Percentiles rank a stretch among this genome's conserved stretches.
Evolutionary conservation across 1,140 invertebrate genomes (phyloP).

Genomic region (Zaprionus vittiger): DNA sequence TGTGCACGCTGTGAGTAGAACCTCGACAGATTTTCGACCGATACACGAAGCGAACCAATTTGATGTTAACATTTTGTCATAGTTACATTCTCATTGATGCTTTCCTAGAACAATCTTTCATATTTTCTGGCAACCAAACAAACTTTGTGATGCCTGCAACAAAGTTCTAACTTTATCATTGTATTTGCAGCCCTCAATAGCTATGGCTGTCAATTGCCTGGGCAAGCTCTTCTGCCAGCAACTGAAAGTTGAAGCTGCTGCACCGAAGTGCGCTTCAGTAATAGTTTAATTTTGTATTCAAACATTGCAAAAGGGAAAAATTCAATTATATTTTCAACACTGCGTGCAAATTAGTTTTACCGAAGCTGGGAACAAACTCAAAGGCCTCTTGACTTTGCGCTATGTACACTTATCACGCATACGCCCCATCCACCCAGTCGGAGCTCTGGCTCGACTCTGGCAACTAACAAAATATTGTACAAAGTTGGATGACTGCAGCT

Average conservation of each 20-base stretch:
- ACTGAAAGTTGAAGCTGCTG: background rate
- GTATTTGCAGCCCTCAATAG: slow-evolving; percentile 43
- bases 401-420: slow-evolving; percentile 54
- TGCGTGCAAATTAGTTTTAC: slow-evolving; percentile 9
- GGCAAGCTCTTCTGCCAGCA: background rate
- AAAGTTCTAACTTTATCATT: slow-evolving; percentile 59
- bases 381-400: slow-evolving; percentile 6
- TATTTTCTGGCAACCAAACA: background rate
- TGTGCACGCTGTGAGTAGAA: slow-evolving; percentile 3
- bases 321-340: slow-evolving; percentile 1
- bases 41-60: background rate
- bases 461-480: slow-evolving; percentile 33
- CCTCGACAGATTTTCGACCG: slow-evolving; percentile 35
- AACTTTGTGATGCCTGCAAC: slow-evolving; percentile 13
- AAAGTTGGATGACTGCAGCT: slow-evolving; percentile 44
- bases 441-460: slow-evolving; percentile 43
- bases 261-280: background rate
- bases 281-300: slow-evolving; percentile 8
- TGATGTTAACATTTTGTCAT: background rate
- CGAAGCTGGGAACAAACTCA: background rate
- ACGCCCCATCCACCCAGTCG: slow-evolving; percentile 52
- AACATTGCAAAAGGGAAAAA: slow-evolving; percentile 1
- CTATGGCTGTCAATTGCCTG: slow-evolving; percentile 46
- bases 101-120: background rate
- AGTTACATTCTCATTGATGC: background rate